Percentiles rank a stretch among this genome's conserved stretches.
Conservation (phyloP, 1,140 invertebrate genomes). For the Physella acuta region DNA sequence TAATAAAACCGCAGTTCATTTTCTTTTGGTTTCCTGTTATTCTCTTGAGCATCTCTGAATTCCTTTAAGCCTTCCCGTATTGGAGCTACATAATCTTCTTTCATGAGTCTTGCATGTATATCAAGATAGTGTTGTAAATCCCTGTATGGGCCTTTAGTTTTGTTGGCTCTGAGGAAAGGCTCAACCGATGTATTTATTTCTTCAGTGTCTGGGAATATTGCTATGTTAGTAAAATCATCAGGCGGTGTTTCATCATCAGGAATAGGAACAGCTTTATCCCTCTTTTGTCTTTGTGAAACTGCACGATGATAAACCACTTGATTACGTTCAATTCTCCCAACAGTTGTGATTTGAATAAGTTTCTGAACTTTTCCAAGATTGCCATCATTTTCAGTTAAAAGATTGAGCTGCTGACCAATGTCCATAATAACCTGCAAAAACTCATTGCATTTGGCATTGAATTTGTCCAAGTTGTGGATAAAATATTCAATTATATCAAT, state of each 20-base stretch:
- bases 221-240: conserved; percentile 8
- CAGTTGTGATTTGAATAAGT: background rate
- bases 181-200: background rate
- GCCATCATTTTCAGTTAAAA: background rate
- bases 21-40: conserved; percentile 15
- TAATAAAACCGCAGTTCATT: conserved; percentile 41
- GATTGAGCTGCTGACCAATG: conserved; percentile 5
- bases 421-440: background rate
- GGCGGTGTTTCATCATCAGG: conserved; percentile 14
- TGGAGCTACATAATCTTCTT: conserved; percentile 69
- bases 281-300: background rate
- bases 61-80: conserved; percentile 56
- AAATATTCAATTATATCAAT: conserved; percentile 14
- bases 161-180: conserved; percentile 65
- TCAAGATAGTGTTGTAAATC: conserved; percentile 72
- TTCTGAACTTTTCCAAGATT: background rate
- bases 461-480: background rate
- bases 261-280: conserved; percentile 1
- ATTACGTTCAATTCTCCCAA: background rate
- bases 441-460: background rate
- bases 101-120: conserved; percentile 73
- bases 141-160: conserved; percentile 66
- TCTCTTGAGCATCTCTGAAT: conserved; percentile 24
- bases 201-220: conserved; percentile 20
- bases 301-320: background rate